Percentiles rank a stretch among this genome's conserved stretches.
These are phyloP conservation scores for Scytalopus superciliaris DNA, from an alignment of 2,113 vertebrate genomes.

Conservation along the genomic window DNA sequence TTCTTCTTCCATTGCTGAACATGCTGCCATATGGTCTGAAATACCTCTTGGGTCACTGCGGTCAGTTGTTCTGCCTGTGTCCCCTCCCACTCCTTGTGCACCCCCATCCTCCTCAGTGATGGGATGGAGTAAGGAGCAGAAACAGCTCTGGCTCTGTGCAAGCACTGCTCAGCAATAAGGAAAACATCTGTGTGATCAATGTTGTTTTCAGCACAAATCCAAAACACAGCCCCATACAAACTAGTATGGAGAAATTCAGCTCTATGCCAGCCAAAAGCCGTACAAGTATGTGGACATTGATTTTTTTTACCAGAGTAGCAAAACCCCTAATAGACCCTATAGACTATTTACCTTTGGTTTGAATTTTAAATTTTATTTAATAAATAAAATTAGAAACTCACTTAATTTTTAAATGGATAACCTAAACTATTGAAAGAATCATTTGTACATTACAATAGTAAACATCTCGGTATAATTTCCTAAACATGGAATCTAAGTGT, in stretches of 20 bases:
- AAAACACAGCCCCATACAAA: neutral
- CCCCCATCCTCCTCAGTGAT: rapidly evolving
- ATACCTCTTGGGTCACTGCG: neutral
- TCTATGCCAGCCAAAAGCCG: neutral
- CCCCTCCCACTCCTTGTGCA: neutral
- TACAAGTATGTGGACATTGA: neutral
- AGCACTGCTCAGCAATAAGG: neutral
- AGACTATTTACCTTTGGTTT: neutral
- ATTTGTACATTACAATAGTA: neutral
- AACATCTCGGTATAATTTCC: neutral
- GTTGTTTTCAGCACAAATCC: neutral
- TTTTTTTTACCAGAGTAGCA: neutral
- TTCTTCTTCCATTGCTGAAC: neutral
- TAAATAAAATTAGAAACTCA: neutral
- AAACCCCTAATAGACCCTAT: neutral
- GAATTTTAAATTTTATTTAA: neutral
- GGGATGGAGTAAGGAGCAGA: neutral
- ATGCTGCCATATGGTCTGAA: neutral
- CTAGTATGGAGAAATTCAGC: neutral
- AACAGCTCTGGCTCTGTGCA: neutral
- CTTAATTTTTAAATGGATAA: neutral
- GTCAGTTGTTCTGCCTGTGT: neutral
- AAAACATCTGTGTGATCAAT: neutral
- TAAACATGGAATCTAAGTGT: neutral
- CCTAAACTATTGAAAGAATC: neutral